phyloP scores from a whole-genome alignment of 2,113 vertebrate species.

The Phyllostomus discolor region DNA sequence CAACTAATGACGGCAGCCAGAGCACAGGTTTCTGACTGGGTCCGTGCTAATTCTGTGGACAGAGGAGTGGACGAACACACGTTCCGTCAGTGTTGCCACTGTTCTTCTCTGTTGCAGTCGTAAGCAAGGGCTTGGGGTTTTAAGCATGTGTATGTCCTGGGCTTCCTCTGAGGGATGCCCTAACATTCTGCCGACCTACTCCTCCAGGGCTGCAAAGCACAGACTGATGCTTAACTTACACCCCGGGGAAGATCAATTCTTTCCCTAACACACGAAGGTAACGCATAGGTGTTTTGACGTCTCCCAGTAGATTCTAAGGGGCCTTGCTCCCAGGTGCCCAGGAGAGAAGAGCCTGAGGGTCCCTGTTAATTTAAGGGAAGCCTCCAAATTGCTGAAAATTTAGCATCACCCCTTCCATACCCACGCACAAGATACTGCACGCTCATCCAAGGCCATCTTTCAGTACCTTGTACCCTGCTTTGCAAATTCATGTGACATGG shows the following conservation, averaged over 20 bases:
- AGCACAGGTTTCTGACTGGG: not conserved
- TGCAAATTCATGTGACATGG: not conserved
- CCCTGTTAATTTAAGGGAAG: not conserved
- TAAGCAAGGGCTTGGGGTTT: not conserved
- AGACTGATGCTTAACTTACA: not conserved
- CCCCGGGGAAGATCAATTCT: not conserved
- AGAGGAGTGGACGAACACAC: not conserved
- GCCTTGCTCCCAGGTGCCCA: not conserved
- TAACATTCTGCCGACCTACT: not conserved
- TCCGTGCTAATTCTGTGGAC: not conserved
- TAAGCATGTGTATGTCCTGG: not conserved
- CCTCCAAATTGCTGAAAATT: not conserved
- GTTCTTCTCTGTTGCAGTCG: not conserved
- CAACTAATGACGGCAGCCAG: not conserved
- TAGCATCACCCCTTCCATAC: fast-evolving
- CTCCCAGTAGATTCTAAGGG: not conserved
- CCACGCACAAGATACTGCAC: fast-evolving
- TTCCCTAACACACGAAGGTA: not conserved
- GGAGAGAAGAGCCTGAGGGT: not conserved
- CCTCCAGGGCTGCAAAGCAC: not conserved
- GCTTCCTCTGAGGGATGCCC: not conserved
- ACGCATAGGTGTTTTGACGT: not conserved
- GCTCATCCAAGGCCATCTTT: not conserved
- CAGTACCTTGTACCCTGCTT: not conserved
- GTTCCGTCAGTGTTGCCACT: not conserved